Percentiles rank a stretch among this genome's conserved stretches.
phyloP scores from a whole-genome alignment of 2,888 invertebrate species.

The Cephonodes hylas region DNA sequence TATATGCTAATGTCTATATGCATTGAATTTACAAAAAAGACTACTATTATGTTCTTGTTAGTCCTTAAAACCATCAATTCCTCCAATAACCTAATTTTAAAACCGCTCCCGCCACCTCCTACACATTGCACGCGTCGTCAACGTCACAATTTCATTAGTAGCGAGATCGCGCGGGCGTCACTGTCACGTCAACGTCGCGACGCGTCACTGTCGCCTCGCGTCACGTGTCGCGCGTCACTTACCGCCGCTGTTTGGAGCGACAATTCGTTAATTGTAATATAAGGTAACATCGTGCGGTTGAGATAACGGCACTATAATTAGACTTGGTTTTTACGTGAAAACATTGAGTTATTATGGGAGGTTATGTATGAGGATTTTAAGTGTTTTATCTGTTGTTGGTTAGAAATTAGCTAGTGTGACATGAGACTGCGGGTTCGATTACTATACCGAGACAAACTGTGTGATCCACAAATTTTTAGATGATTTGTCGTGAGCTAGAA shows the following conservation, averaged over 20 bases:
- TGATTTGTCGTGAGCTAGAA: no score
- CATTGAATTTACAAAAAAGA: no score
- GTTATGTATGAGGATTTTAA: no score
- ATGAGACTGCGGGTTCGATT: no score
- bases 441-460: no score
- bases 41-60: no score
- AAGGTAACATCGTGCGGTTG: slow-evolving; percentile 20
- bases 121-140: slow-evolving; percentile 29
- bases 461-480: no score
- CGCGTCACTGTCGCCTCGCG: slow-evolving; percentile 33
- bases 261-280: slow-evolving; percentile 56
- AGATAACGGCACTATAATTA: neutral
- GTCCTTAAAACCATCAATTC: neutral
- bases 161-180: slow-evolving; percentile 44
- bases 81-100: neutral
- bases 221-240: slow-evolving; percentile 32
- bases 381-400: no score
- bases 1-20: no score
- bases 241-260: slow-evolving; percentile 32
- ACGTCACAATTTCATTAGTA: slow-evolving; percentile 77
- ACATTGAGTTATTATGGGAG: neutral
- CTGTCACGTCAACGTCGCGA: slow-evolving; percentile 45
- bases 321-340: neutral
- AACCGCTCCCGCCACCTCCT: slow-evolving; percentile 22
- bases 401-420: no score